Evolutionary conservation across 2,888 invertebrate genomes (phyloP).

Genomic region (Zonitis immaculata): DNA sequence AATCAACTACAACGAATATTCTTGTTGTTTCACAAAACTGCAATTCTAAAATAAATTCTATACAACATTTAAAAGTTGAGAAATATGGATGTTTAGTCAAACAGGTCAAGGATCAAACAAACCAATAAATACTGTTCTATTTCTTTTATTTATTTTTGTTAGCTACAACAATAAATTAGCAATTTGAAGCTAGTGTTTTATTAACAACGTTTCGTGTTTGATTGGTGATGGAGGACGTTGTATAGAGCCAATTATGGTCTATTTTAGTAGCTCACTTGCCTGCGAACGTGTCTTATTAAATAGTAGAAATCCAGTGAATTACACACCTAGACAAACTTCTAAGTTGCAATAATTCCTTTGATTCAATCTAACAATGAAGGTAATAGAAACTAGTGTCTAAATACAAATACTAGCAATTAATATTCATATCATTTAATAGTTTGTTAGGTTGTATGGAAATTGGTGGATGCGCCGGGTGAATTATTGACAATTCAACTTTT

Average conservation of each 20-base stretch:
- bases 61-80: neutral
- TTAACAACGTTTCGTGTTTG: neutral
- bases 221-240: neutral
- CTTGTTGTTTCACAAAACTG: neutral
- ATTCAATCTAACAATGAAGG: neutral
- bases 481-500: neutral
- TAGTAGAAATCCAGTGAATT: neutral
- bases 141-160: too few relatives aligned
- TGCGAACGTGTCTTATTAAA: neutral
- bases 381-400: neutral
- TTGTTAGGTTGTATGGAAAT: neutral
- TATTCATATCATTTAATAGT: neutral
- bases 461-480: neutral
- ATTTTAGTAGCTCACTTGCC: neutral
- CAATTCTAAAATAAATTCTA: neutral
- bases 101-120: neutral
- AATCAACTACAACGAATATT: neutral
- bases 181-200: too few relatives aligned
- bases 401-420: neutral
- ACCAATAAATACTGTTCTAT: neutral
- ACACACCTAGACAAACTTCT: neutral
- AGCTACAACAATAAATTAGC: too few relatives aligned
- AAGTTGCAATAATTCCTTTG: neutral
- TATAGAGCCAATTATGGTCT: neutral
- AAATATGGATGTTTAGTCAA: neutral